These are phyloP conservation scores for Cossypha caffra DNA, from an alignment of 2,797 vertebrate genomes.

Conservation along the genomic window DNA sequence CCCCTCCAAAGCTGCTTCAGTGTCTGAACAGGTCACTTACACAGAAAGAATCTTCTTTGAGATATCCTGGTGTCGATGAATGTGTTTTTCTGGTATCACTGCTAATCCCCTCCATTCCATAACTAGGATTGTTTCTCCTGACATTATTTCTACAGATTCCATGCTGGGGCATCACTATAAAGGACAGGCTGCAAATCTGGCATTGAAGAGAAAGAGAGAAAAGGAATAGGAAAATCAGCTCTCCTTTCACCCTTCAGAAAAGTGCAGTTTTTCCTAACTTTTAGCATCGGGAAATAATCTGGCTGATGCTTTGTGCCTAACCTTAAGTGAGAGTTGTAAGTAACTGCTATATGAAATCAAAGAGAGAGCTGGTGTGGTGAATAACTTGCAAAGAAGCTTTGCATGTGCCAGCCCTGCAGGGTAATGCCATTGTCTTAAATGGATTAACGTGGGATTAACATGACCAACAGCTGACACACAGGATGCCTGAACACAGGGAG, in stretches of 20 bases:
- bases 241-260: neutral
- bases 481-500: neutral
- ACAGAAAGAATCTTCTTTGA: neutral
- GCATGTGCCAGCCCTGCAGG: neutral
- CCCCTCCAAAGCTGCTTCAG: neutral
- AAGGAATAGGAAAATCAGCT: neutral
- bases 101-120: neutral
- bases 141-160: neutral
- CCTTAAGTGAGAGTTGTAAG: neutral
- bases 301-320: neutral
- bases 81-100: neutral
- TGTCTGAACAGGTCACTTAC: neutral
- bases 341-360: neutral
- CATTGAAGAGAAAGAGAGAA: neutral
- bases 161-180: neutral
- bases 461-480: neutral
- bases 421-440: neutral
- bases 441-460: neutral
- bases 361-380: neutral
- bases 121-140: neutral
- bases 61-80: neutral
- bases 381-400: neutral
- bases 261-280: neutral
- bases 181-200: neutral
- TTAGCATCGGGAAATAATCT: neutral